Evolutionary conservation across 2,797 vertebrate species (phyloP), one percentile per base, ranked within the genome.

Genomic region (Hypotaenidia okinawae): DNA sequence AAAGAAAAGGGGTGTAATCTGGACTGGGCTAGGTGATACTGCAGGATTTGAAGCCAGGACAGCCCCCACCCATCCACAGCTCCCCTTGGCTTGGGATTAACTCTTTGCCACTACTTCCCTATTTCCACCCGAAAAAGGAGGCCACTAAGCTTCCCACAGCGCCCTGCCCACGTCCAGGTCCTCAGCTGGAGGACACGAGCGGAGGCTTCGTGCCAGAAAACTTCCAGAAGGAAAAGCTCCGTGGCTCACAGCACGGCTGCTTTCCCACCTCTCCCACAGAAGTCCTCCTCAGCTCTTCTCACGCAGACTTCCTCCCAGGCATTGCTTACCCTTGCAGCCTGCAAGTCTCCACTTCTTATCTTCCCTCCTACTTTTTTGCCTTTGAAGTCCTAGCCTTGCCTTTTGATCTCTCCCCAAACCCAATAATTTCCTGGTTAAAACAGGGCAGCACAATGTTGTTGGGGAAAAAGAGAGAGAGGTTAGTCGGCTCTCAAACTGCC

Each of bases 311-410:
- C 77, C 94, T 92, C 6, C 72, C 45, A 86, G 84, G 68, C 91
- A 68, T 17, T 8, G 70, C 78, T 86, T 73, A 32, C 30, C 69
- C 88, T 23, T 11, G 52, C 83, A 93, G 92, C 86, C 92, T 21
- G 21, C 5, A 6, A 86, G 87, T 35, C 89, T 92, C 93, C 78
- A 6, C 41, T 74, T 77, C 74, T 83, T 66, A 84, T 94, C 94
- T 79, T 27, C 78, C 89, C 96, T 79, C 81, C 91, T 80, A 90
- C 90, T 54, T n/a, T 57, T 39, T 10, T 10, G 43, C 62, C 91
- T 96, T 94, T 96, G 94, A 94, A 94, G 81, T 92, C 80, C 62
- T 39, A 54, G 4, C 30, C 32, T 35, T 82, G 83, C 55, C 62
- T 86, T 94, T 95, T 94, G 90, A 93, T 94, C 86, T 80, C 41